Percentiles rank a stretch among this genome's conserved stretches.
Conservation (phyloP, 1,140 invertebrate species). For the Vanessa tameamea region DNA sequence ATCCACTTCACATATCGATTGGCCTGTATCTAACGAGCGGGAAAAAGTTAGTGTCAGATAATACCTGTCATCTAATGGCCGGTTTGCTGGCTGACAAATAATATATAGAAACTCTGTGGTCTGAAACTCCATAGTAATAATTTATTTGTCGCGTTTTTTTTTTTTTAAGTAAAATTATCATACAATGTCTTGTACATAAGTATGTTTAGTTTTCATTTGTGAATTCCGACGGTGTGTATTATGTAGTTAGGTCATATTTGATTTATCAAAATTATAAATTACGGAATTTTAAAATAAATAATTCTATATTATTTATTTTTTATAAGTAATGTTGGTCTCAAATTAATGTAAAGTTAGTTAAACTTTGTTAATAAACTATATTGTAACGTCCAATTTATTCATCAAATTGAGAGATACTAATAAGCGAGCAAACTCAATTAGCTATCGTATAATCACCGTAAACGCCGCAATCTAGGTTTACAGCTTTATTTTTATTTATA, state of each 20-base stretch:
- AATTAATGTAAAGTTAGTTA: neutral
- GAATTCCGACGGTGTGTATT: conserved; percentile 16
- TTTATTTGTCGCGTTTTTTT: conserved; percentile 7
- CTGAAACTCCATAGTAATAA: neutral
- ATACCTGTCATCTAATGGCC: conserved; percentile 65
- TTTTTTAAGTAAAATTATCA: neutral
- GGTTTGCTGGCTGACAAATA: conserved; percentile 47
- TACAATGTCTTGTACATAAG: neutral
- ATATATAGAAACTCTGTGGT: conserved; percentile 42
- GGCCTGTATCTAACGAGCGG: conserved; percentile 57
- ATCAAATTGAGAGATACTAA: neutral
- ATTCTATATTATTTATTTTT: too few species aligned
- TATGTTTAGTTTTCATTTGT: conserved; percentile 16
- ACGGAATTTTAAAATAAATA: too few species aligned
- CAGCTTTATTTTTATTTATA: neutral
- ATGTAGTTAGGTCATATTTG: neutral
- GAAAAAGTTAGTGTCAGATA: conserved; percentile 67
- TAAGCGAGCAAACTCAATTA: conserved; percentile 2
- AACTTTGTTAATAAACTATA: neutral
- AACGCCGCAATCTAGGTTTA: neutral
- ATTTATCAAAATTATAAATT: neutral
- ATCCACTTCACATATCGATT: conserved; percentile 70
- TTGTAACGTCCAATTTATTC: neutral
- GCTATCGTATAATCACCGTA: neutral
- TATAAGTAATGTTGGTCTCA: neutral